Base-by-base conservation (phyloP, 2,113 vertebrate species). In the Ochotona princeps region DNA sequence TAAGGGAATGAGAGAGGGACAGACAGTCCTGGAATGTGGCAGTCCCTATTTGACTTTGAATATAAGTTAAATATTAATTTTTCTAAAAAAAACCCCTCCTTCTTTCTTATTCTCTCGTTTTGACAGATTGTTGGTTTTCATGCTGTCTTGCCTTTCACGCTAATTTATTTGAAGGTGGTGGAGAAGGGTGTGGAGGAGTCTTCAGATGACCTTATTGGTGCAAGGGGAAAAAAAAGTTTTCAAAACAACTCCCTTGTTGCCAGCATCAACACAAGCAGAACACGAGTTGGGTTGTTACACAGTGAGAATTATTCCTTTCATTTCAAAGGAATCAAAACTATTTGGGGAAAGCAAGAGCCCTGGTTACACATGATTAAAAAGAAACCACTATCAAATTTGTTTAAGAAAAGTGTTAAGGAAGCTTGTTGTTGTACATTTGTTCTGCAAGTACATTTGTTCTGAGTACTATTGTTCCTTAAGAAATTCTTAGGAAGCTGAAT, bases 241-340 rank as follows among this genome's bases (percentile, higher is more conserved):
- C 96, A 93, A 98, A 97, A 97, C 96, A 98, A 92, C 90, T 95
- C 75, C 47, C 84, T 54, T 57, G 92, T 79, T 23, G 94, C 97
- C 97, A 98, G 96, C 95, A 97, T 98, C 97, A 98, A 97, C 97
- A 98, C 60, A 35, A 93, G 88, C 54, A 87, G 87, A 97, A 98
- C 97, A 98, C 26, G 2, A 94, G 78, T 38, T 75, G 95, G 90
- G 95, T 86, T 98, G 97, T 98, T 97, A 92, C 92, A 89, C 93
- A 90, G 94, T 98, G 90, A 98, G 96, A 98, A 97, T 97, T 97
- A 97, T 96, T 94, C 94, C 97, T 98, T 98, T 98, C 97, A 98
- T 97, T 97, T 96, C 92, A 96, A 95, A 96, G 78, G 86, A 88
- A 96, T 95, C 95, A 97, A 66, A 95, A 92, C 38, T 94, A 91